Percentiles rank a stretch among this genome's conserved stretches.
These are phyloP conservation scores for Microcebus lehilahytsara DNA, from an alignment of 2,113 vertebrate species.

Conservation along the genomic window DNA sequence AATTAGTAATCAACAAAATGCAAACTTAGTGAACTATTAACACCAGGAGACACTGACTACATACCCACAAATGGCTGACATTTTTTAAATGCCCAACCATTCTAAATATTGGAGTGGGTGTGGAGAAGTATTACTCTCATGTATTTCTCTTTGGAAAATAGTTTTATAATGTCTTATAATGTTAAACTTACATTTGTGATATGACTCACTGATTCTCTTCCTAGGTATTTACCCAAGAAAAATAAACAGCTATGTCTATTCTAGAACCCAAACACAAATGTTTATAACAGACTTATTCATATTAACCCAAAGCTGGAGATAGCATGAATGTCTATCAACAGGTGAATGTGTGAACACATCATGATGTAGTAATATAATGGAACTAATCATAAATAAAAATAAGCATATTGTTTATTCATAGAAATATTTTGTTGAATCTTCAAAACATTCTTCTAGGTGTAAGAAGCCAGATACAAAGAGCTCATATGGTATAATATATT, in stretches of 20 bases:
- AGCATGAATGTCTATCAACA: background rate
- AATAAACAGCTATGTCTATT: background rate
- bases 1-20: background rate
- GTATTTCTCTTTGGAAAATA: background rate
- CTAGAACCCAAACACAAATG: background rate
- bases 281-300: background rate
- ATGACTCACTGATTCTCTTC: background rate
- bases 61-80: background rate
- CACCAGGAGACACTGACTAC: background rate
- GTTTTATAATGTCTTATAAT: background rate
- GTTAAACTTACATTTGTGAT: background rate
- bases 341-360: background rate
- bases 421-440: background rate
- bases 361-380: background rate
- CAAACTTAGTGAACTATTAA: background rate
- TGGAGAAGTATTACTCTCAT: background rate
- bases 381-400: background rate
- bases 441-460: background rate
- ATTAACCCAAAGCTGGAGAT: background rate
- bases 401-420: background rate
- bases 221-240: background rate
- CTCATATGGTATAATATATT: background rate
- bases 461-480: background rate
- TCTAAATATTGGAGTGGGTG: background rate
- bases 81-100: background rate